Evolutionary conservation across 1,140 invertebrate genomes (phyloP).

Genomic region (Nephotettix cincticeps): DNA sequence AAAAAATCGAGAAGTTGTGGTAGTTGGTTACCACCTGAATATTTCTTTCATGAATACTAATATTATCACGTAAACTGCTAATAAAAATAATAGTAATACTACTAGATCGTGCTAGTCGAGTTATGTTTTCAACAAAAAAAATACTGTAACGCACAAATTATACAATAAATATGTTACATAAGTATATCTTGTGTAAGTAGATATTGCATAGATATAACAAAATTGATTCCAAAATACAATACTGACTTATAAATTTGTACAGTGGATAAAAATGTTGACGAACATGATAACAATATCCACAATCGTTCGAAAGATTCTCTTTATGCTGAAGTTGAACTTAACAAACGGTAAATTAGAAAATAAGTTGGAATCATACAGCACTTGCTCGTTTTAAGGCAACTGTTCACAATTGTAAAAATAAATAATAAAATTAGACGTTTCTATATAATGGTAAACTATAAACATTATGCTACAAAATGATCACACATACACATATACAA

Average conservation of each 20-base stretch:
- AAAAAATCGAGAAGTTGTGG: too few relatives aligned
- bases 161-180: too few relatives aligned
- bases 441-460: constrained; percentile 10
- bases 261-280: background rate
- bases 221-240: background rate
- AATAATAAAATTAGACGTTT: constrained; percentile 8
- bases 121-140: too few relatives aligned
- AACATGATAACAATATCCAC: background rate
- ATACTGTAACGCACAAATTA: too few relatives aligned
- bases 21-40: too few relatives aligned
- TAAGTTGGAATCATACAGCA: background rate
- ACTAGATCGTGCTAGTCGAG: too few relatives aligned
- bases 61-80: too few relatives aligned
- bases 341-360: background rate
- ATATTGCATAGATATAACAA: too few relatives aligned
- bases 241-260: background rate
- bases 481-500: background rate
- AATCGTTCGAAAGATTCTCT: background rate
- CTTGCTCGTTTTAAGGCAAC: background rate
- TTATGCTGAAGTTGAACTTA: background rate
- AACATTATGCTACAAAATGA: constrained; percentile 7
- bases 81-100: too few relatives aligned
- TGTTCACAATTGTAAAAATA: constrained; percentile 1
- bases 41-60: too few relatives aligned
- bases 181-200: too few relatives aligned